Percentiles rank a stretch among this genome's conserved stretches.
Conservation (phyloP, 2,113 vertebrate genomes). For the Equus quagga region DNA sequence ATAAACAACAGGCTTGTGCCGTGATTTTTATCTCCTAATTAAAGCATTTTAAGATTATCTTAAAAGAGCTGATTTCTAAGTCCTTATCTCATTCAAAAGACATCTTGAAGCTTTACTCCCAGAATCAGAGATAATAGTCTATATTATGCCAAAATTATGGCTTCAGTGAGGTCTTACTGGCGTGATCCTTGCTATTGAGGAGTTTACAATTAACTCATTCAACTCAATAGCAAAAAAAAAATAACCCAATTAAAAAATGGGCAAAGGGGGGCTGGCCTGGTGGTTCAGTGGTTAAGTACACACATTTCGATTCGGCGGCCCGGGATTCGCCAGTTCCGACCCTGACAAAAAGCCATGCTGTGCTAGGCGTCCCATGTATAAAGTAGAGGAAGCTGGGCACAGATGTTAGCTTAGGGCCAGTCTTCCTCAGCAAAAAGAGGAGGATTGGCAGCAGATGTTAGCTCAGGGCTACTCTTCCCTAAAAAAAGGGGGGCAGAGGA, state of each 20-base stretch:
- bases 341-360: too few relatives aligned
- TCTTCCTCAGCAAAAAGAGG: too few relatives aligned
- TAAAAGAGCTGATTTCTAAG: not conserved
- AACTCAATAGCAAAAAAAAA: not conserved
- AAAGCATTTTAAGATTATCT: not conserved
- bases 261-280: not conserved
- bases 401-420: too few relatives aligned
- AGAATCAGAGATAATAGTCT: conserved; percentile 14
- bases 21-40: not conserved
- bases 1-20: not conserved
- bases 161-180: not conserved
- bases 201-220: not conserved
- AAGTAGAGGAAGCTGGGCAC: too few relatives aligned
- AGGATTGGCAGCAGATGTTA: too few relatives aligned
- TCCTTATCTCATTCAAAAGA: conserved; percentile 31
- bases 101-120: not conserved
- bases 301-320: too few relatives aligned
- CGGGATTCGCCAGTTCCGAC: too few relatives aligned
- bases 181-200: not conserved
- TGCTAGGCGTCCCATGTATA: too few relatives aligned
- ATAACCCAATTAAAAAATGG: not conserved
- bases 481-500: not conserved
- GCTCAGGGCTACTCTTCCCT: too few relatives aligned
- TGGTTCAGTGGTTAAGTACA: too few relatives aligned
- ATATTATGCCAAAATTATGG: not conserved